A percentile compares a stretch with the other conserved stretches of the same genome.
Evolutionary conservation across 2,888 invertebrate genomes (phyloP).

Genomic region (Clusia tigrina): DNA sequence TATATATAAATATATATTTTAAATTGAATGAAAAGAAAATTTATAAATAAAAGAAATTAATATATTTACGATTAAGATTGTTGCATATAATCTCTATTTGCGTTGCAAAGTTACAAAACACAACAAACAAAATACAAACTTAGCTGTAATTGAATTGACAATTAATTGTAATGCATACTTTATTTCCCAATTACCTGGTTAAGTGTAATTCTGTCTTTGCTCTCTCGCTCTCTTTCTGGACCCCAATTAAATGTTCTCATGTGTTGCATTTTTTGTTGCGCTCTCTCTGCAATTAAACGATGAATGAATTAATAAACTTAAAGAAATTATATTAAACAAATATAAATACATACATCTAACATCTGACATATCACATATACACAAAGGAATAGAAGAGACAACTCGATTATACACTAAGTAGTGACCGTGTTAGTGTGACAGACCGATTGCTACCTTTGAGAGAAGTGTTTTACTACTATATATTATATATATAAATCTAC

Average conservation of each 20-base stretch:
- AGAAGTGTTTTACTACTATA: too few relatives aligned
- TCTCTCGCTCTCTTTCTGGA: background rate
- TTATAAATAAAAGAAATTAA: slow-evolving; percentile 30
- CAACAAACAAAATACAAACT: background rate
- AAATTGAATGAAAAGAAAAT: slow-evolving; percentile 22
- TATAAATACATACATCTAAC: background rate
- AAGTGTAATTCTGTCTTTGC: background rate
- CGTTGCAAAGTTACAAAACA: background rate
- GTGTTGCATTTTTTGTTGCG: background rate
- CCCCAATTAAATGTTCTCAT: background rate
- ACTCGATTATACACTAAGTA: background rate
- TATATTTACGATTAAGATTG: slow-evolving; percentile 31
- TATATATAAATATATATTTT: slow-evolving; percentile 19
- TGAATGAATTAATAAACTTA: background rate
- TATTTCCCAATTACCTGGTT: too few relatives aligned
- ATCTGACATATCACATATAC: slow-evolving; percentile 49
- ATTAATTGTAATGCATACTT: background rate
- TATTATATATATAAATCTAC: too few relatives aligned
- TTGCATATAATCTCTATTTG: background rate
- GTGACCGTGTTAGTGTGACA: slow-evolving; percentile 4
- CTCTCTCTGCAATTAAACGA: background rate
- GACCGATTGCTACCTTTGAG: too few relatives aligned
- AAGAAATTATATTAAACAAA: slow-evolving; percentile 3
- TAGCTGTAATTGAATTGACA: background rate
- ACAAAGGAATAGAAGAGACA: slow-evolving; percentile 25